Percentiles rank a stretch among this genome's conserved stretches.
phyloP scores from a whole-genome alignment of 2,113 vertebrate species.

The Mionectes macconnelli region DNA sequence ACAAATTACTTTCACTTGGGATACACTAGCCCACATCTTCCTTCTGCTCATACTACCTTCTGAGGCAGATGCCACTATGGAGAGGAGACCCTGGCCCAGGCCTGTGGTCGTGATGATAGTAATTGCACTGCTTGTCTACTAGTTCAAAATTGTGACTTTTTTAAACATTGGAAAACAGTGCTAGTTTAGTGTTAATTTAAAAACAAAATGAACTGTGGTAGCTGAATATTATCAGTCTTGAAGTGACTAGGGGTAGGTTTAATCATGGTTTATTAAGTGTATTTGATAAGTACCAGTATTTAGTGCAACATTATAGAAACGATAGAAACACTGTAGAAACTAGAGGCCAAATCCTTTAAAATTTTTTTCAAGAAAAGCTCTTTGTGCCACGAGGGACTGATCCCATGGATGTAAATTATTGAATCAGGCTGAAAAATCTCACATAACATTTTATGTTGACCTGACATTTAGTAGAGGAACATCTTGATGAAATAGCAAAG shows the following conservation, averaged over 20 bases:
- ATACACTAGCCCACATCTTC: fast-evolving
- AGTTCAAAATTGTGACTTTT: background rate
- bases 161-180: background rate
- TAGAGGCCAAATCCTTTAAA: background rate
- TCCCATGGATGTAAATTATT: background rate
- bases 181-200: background rate
- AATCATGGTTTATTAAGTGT: background rate
- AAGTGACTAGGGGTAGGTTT: background rate
- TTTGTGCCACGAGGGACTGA: background rate
- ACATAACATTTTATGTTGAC: background rate
- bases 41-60: background rate
- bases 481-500: background rate
- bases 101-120: background rate
- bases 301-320: background rate
- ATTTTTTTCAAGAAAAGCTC: background rate
- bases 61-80: background rate
- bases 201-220: background rate
- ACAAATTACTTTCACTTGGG: background rate
- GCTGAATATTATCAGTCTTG: background rate
- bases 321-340: background rate
- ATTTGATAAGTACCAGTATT: background rate
- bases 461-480: background rate
- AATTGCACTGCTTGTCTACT: background rate
- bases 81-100: background rate
- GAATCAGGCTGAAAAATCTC: background rate